Conservation (phyloP, 2,113 vertebrate species). For the Regulus satrapa region DNA sequence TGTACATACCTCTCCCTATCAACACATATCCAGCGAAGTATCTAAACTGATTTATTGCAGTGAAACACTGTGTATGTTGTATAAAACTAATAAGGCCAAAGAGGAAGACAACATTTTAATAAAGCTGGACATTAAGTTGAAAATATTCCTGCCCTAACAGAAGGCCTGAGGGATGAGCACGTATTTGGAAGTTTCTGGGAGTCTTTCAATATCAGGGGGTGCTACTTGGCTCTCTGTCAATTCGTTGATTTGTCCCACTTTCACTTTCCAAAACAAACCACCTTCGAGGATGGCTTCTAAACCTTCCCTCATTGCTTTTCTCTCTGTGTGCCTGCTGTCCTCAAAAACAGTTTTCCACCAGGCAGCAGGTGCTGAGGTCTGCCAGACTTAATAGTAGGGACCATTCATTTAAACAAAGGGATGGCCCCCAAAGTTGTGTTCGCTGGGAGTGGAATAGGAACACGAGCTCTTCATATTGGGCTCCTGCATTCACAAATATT, state of each 20-base stretch:
- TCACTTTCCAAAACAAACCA: too few relatives aligned
- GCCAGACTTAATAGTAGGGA: background rate
- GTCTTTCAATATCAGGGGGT: background rate
- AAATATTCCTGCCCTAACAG: background rate
- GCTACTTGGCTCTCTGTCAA: background rate
- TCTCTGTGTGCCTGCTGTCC: background rate
- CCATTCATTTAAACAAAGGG: fast-evolving
- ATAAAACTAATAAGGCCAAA: background rate
- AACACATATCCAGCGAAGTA: background rate
- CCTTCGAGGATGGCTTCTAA: background rate
- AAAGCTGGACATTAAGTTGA: background rate
- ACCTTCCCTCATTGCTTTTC: background rate
- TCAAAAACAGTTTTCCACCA: background rate
- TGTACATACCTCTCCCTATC: background rate
- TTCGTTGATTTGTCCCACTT: background rate
- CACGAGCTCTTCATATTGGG: background rate
- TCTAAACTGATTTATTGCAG: background rate
- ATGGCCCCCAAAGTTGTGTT: background rate
- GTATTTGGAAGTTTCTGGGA: background rate
- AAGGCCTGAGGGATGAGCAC: background rate
- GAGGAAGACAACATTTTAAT: background rate
- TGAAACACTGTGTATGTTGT: background rate
- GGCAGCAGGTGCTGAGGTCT: background rate
- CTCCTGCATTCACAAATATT: background rate
- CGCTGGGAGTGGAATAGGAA: background rate